These are phyloP conservation scores for Craterocephalus amniculus DNA, from an alignment of 2,797 vertebrate genomes.

Conservation along the genomic window DNA sequence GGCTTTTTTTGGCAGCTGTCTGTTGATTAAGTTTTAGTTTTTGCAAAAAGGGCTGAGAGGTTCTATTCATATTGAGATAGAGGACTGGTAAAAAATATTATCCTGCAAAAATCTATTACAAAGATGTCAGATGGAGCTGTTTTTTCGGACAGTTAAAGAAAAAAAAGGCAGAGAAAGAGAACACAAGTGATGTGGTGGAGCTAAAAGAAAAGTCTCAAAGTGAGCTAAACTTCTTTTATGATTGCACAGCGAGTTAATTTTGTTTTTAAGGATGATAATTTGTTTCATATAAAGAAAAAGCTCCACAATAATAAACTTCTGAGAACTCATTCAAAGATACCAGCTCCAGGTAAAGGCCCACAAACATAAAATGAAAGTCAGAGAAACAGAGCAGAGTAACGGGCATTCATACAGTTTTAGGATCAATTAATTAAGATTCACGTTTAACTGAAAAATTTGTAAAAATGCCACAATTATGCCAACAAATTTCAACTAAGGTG, in stretches of 20 bases:
- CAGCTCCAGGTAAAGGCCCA: background rate
- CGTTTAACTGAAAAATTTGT: no score
- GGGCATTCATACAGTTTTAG: no score
- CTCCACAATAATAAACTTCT: no score
- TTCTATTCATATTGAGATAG: background rate
- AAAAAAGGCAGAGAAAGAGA: background rate
- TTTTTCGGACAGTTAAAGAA: background rate
- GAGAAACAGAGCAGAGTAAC: no score
- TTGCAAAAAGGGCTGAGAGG: background rate
- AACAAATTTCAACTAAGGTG: no score
- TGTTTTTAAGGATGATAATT: background rate
- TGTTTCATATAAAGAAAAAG: background rate
- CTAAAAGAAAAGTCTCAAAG: background rate
- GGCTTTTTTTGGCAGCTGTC: background rate
- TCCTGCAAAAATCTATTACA: no score
- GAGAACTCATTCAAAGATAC: background rate
- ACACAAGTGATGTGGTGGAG: background rate
- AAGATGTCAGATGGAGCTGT: background rate
- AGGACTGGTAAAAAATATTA: background rate
- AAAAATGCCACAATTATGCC: no score
- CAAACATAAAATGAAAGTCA: no score
- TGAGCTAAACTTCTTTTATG: background rate
- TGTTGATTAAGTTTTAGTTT: background rate
- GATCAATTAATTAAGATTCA: no score
- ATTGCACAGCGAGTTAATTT: background rate